phyloP scores from a whole-genome alignment of 2,797 vertebrate species.

The Sciurus carolinensis region DNA sequence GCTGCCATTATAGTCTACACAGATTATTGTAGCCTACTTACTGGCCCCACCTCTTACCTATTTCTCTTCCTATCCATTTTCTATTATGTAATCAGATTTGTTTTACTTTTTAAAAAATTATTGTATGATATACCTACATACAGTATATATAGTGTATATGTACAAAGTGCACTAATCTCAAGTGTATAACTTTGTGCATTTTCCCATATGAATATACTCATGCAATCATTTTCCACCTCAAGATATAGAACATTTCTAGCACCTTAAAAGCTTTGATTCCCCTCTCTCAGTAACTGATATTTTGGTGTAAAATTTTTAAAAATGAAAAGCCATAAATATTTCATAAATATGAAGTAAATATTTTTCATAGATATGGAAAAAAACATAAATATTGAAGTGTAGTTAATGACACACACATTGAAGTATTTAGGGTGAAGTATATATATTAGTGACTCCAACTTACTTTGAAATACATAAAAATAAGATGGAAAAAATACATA shows the following conservation, averaged over 20 bases:
- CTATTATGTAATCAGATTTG: background rate
- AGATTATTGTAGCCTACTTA: background rate
- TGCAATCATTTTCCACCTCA: background rate
- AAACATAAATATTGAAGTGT: background rate
- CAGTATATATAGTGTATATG: background rate
- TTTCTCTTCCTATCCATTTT: background rate
- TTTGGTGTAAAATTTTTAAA: background rate
- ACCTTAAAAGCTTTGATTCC: background rate
- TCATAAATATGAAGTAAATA: background rate
- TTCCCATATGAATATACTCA: background rate
- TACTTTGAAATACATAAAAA: conserved; percentile 42
- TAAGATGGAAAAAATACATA: background rate
- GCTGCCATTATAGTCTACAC: background rate
- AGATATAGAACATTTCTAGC: background rate
- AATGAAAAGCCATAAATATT: background rate
- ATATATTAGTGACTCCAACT: conserved; percentile 5
- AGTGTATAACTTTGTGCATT: background rate
- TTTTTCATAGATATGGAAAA: background rate
- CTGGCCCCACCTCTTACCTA: background rate
- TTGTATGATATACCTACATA: background rate
- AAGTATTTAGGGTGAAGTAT: background rate
- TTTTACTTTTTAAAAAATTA: background rate
- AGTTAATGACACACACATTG: background rate
- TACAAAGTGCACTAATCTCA: conserved; percentile 24
- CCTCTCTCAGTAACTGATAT: background rate